A percentile compares a stretch with the other conserved stretches of the same genome.
These are phyloP conservation scores for Listronotus oregonensis DNA, from an alignment of 1,140 invertebrate genomes.

Conservation along the genomic window DNA sequence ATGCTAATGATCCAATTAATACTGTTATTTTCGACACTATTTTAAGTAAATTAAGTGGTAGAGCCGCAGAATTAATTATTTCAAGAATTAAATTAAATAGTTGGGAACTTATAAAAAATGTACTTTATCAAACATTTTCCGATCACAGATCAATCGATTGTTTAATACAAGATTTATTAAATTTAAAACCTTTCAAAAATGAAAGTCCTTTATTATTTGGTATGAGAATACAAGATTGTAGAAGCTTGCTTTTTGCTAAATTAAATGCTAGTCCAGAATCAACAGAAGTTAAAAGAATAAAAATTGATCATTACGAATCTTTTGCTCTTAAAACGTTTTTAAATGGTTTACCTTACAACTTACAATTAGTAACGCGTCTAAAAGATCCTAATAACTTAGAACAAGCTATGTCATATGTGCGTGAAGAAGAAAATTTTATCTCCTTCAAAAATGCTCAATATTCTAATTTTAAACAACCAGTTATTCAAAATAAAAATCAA, in stretches of 20 bases:
- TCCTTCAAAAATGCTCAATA: too few species aligned
- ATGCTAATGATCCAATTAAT: slow-evolving; percentile 20
- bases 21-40: slow-evolving; percentile 27
- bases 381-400: too few species aligned
- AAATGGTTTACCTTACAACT: too few species aligned
- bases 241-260: slow-evolving; percentile 36
- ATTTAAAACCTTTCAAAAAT: slow-evolving; percentile 34
- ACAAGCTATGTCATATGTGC: too few species aligned
- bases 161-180: slow-evolving; percentile 39
- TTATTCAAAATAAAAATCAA: too few species aligned
- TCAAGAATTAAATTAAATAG: slow-evolving; percentile 36
- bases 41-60: slow-evolving; percentile 37
- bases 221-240: slow-evolving; percentile 37
- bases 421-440: too few species aligned
- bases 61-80: slow-evolving; percentile 34
- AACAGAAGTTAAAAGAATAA: slow-evolving; percentile 16
- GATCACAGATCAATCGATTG: slow-evolving; percentile 42
- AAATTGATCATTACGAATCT: slow-evolving; percentile 24
- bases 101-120: slow-evolving; percentile 36
- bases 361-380: too few species aligned
- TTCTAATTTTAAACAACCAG: too few species aligned
- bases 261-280: slow-evolving; percentile 24
- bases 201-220: slow-evolving; percentile 36
- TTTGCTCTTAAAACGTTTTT: slow-evolving; percentile 27
- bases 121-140: slow-evolving; percentile 30